Evolutionary conservation across 2,888 invertebrate genomes (phyloP), one percentile per base, ranked within the genome.

Genomic region (Celastrina argiolus): DNA sequence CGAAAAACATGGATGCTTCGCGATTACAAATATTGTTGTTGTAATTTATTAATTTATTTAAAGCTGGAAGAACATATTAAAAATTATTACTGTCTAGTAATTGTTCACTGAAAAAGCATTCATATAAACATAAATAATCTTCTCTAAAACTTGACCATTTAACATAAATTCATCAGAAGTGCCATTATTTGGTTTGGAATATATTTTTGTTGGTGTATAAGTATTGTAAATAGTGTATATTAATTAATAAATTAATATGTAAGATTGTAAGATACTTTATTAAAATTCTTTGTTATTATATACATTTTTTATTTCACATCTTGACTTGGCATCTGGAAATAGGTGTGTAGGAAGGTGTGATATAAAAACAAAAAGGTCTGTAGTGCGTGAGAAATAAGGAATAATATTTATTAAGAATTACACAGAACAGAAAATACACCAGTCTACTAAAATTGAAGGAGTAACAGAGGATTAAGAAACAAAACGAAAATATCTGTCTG

Each of bases 251-350:
- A 79, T 76, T 77, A 81, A 76, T 72, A 69, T 74, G 73, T 81
- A 82, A 58, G 41, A 79, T 83, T 80, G 77, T 82, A 87, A 85
- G 83, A 80, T 76, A 85, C 79, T 85, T 87, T 84, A 87, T 87
- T 87, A 88, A 88, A 65, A 88, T 85, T 87, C 85, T 87, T 88
- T 88, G 88, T 88, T 88, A 84, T 81, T 83, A 83, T 79, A 65
- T 31, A 6, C 68, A 67, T 65, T 72, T 68, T 76, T 76, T 78
- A 76, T 36, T 61, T 61, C 2, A 36, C 22, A 36, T 59, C 8
- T 56, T 45, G 8, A 45, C 18, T 18, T 41, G 41, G 7, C 42
- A 16, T 28, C 28, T 28, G 28, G 10, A 16, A 42, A 42, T 42
- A n/a, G n/a, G n/a, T n/a, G n/a, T n/a, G n/a, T n/a, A n/a, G n/a